phyloP scores from a whole-genome alignment of 2,797 vertebrate species.

The Notolepis coatsorum region DNA sequence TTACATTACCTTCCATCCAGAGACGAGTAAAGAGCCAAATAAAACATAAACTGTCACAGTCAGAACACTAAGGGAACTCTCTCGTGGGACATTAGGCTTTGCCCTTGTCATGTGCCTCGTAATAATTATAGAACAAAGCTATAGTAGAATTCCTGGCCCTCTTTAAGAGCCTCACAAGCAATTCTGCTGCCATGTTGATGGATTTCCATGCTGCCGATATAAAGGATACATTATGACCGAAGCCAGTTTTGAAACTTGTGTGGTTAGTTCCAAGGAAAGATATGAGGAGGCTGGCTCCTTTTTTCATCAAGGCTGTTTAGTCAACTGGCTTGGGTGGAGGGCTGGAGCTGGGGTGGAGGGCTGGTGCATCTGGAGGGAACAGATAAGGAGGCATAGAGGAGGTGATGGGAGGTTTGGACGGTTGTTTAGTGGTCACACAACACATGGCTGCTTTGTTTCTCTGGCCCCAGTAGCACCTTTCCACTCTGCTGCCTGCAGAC shows the following conservation, averaged over 20 bases:
- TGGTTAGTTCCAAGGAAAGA: conserved; percentile 24
- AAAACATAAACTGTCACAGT: not conserved
- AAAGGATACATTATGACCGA: conserved; percentile 15
- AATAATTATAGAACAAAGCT: not conserved
- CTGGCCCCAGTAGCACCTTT: conserved; percentile 40
- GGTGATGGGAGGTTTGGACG: conserved; percentile 18
- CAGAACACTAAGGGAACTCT: not conserved
- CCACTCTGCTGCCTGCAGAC: conserved; percentile 23
- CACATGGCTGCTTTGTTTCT: conserved; percentile 53
- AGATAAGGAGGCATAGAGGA: conserved; percentile 55
- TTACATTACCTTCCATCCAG: conserved; percentile 1
- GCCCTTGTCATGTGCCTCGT: not conserved
- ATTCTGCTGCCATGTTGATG: conserved; percentile 13
- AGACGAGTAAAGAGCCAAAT: not conserved
- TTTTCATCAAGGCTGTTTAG: conserved; percentile 50
- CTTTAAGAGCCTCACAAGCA: not conserved
- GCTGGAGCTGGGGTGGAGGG: no score
- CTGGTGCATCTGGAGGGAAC: conserved; percentile 58
- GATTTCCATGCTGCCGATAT: conserved; percentile 33
- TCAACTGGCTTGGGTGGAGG: conserved; percentile 43
- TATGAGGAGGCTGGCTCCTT: not conserved
- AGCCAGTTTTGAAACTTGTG: conserved; percentile 14
- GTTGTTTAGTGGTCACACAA: conserved; percentile 54
- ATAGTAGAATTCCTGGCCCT: not conserved
- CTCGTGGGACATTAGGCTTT: not conserved